These are phyloP conservation scores for Tyrannus savana DNA, from an alignment of 2,113 vertebrate species.

Conservation along the genomic window DNA sequence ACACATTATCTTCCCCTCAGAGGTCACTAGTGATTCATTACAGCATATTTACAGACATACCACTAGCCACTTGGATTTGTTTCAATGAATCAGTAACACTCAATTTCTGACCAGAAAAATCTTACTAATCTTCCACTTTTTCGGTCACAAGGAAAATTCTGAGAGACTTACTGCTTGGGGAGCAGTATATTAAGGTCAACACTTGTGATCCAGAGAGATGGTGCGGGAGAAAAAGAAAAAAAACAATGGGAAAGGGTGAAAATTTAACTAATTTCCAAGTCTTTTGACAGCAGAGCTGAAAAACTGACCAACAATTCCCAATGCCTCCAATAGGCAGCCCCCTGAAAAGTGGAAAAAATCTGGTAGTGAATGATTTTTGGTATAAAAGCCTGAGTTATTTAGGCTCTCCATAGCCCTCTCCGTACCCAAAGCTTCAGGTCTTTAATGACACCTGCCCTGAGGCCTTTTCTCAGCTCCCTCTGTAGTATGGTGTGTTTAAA, in stretches of 20 bases:
- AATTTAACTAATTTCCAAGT: background rate
- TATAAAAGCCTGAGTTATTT: background rate
- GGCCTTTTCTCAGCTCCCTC: background rate
- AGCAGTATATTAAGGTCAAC: background rate
- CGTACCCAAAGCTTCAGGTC: background rate
- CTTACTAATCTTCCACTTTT: background rate
- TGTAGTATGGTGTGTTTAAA: background rate
- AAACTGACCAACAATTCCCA: background rate
- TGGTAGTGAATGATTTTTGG: background rate
- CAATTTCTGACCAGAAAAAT: background rate
- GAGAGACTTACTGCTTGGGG: background rate
- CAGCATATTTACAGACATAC: background rate
- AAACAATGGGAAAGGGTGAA: background rate
- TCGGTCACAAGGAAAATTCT: background rate
- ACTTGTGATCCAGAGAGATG: background rate
- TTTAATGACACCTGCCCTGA: background rate
- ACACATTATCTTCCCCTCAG: background rate
- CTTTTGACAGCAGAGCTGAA: background rate
- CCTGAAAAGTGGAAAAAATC: background rate
- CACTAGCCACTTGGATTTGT: background rate
- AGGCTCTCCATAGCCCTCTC: background rate
- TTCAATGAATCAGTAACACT: background rate
- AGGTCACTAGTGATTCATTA: constrained; percentile 15
- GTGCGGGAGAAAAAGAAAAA: background rate
- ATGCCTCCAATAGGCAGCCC: background rate